Conservation (phyloP, 1,140 invertebrate species). For the Temnothorax curvispinosus region DNA sequence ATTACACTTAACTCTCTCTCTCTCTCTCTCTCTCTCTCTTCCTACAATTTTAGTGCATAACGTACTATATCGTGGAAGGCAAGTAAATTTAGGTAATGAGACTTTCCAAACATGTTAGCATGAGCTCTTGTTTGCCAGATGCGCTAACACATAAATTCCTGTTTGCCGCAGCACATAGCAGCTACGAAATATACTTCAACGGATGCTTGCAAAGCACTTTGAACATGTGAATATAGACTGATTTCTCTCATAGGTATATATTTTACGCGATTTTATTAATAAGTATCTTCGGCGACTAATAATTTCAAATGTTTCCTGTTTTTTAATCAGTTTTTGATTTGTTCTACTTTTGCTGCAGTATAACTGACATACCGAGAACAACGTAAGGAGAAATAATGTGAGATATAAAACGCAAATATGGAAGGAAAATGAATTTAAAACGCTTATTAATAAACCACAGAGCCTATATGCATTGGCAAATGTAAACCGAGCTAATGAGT, state of each 20-base stretch:
- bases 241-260: constrained; percentile 11
- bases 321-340: not conserved
- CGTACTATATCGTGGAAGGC: not conserved
- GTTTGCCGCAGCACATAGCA: constrained; percentile 23
- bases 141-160: constrained; percentile 41
- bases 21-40: constrained; percentile 24
- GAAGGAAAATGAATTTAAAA: not conserved
- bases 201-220: not conserved
- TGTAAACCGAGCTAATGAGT: constrained; percentile 1
- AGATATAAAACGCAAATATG: not conserved
- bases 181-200: constrained; percentile 33
- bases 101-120: constrained; percentile 53
- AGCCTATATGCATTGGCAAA: not conserved
- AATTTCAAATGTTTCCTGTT: not conserved
- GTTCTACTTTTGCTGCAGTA: not conserved
- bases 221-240: not conserved
- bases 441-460: not conserved
- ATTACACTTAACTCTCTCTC: constrained; percentile 40
- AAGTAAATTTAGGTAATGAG: constrained; percentile 42
- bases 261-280: not conserved
- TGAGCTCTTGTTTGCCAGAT: constrained; percentile 39
- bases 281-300: not conserved
- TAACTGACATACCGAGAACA: not conserved
- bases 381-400: not conserved
- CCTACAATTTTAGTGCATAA: constrained; percentile 3